These are phyloP conservation scores for Ceratitis capitata DNA, from an alignment of 1,140 invertebrate genomes.

Conservation along the genomic window DNA sequence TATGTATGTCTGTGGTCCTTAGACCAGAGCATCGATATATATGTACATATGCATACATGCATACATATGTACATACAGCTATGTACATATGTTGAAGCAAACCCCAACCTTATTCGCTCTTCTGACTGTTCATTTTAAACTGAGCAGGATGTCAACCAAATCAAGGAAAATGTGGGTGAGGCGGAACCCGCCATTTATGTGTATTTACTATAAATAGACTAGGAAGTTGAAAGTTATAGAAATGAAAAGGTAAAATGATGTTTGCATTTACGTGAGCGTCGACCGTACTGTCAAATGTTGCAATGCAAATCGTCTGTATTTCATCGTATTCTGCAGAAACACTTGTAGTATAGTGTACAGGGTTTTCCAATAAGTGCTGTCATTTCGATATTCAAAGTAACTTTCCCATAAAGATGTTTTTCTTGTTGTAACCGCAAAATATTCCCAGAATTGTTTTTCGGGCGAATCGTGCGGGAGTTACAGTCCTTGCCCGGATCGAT, in stretches of 20 bases:
- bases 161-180: neutral
- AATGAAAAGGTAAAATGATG: neutral
- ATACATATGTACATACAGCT: neutral
- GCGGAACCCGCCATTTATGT: neutral
- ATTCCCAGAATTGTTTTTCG: too few species aligned
- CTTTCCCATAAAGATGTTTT: too few species aligned
- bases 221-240: neutral
- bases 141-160: neutral
- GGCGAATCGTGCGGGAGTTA: too few species aligned
- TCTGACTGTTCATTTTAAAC: neutral
- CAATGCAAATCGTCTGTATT: too few species aligned
- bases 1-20: too few species aligned
- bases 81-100: neutral
- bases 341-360: too few species aligned
- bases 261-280: neutral
- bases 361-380: too few species aligned
- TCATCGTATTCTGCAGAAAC: too few species aligned
- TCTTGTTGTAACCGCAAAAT: too few species aligned
- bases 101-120: too few species aligned
- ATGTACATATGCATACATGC: neutral
- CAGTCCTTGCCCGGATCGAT: too few species aligned
- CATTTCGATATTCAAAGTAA: too few species aligned
- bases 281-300: neutral
- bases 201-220: neutral
- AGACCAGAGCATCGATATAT: neutral